Base-by-base conservation (phyloP, 2,797 vertebrate genomes). In the Rousettus madagascariensis region DNA sequence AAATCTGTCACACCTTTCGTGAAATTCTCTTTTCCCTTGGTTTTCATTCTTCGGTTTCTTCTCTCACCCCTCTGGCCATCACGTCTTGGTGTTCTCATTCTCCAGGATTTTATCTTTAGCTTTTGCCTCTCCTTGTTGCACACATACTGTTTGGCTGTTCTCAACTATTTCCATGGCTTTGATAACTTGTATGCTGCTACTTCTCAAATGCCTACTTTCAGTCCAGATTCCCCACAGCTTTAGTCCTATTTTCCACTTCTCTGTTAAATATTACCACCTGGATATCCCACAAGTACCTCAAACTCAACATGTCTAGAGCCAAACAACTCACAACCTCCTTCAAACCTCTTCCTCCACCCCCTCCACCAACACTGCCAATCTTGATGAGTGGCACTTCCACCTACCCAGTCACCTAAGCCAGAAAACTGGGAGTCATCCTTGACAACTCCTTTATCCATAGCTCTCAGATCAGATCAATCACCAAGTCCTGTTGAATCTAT, bases 321-420 rank as follows among this genome's bases (percentile, higher is more conserved):
- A 94, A 96, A 90, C n/a, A 95, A 79, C 49, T 91, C 33, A 91
- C 17, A 79, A 24, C 74, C 46, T 65, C 36, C 57, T 96, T 85
- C 77, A 79, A 89, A 91, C n/a, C 75, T 88, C 43, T 57, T 95
- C 53, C 51, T 20, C 8, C 7, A 77, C 6, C 13, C 4, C 8
- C 38, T 75, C 36, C 16, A 38, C 33, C 30, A 86, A 65, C 63
- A 33, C 49, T 85, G n/a, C 41, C 30, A 79, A 7, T 82, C 59
- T 83, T 83, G 43, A 63, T 91, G 43, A 75, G 30, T 63, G 43
- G 38, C 61, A 75, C 61, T 94, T 59, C 57, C 10, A 86, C 15
- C 55, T 90, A 86, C 28, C 28, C 78, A 84, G 38, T 79, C 63
- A 92, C 30, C 30, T 46, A 79, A 71, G 36, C 78, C 82, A 97